Base-by-base conservation (phyloP, 92 coral and sea anemone species). In the Palythoa grandis region DNA sequence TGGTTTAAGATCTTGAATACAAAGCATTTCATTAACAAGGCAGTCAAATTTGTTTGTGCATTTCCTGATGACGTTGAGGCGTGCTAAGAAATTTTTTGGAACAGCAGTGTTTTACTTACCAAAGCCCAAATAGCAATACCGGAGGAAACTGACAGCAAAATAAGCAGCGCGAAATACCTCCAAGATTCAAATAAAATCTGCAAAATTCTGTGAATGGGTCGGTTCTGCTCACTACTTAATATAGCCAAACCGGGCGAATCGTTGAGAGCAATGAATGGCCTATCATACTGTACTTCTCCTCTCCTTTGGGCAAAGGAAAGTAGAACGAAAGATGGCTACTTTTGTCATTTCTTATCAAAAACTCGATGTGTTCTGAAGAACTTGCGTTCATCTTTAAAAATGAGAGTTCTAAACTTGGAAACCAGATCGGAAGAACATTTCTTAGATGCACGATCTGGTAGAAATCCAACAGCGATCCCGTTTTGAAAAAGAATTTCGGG, bases 261-360 rank as follows among this genome's bases (percentile, higher is more conserved):
- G 54, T 72, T 38, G 11, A 72, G 54, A 8, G n/a, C 23, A 17
- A 72, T 72, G 9, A 72, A 72, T 3, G 76, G 76, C 20, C 76
- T 72, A 8, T 16, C 3, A 19, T 72, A 38, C 52, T 72, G 76
- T 2, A 10, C 22, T 8, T 10, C 37, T 13, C 11, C 76, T 47
- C 37, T 72, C 12, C 50, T 72, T n/a, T 72, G n/a, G 20, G 76
- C 76, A 72, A 72, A 72, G 76, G 76, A 47, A 72, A 72, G 50
- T 72, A 72, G 12, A 72, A 47, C 0, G 76, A 72, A 13, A 72
- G 76, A 38, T 39, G 76, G 76, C 50, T 35, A 22, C 76, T 72
- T 17, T 37, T 38, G 53, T 72, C 76, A 10, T 39, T n/a, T 47
- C 76, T 72, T 9, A 72, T 35, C 54, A 39, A 37, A n/a, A 3